Evolutionary conservation across 2,888 invertebrate species (phyloP).

Genomic region (Mamestra brassicae): DNA sequence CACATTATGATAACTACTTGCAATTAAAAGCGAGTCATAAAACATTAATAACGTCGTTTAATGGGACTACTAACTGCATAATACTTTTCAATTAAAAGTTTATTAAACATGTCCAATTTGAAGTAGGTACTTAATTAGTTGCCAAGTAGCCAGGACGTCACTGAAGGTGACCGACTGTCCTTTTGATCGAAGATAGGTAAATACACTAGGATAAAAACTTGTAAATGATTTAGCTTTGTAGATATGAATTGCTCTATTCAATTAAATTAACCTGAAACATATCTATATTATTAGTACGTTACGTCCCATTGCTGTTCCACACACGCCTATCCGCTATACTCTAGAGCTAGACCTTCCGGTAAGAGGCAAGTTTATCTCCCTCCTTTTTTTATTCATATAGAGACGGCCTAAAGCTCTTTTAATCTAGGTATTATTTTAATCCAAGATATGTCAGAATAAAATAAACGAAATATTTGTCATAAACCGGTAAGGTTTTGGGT

Average conservation of each 20-base stretch:
- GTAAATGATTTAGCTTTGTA: not conserved
- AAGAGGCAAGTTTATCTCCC: too few species aligned
- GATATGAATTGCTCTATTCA: not conserved
- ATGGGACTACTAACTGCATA: not conserved
- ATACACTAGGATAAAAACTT: not conserved
- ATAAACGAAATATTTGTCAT: not conserved
- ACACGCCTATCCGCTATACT: too few species aligned
- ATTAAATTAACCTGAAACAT: too few species aligned
- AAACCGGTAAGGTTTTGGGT: not conserved
- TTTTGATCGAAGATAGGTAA: slow-evolving; percentile 27
- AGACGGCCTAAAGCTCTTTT: not conserved
- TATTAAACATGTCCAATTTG: slow-evolving; percentile 12
- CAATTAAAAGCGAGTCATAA: slow-evolving; percentile 15
- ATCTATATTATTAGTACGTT: too few species aligned
- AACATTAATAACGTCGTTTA: slow-evolving; percentile 14
- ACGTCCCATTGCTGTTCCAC: too few species aligned
- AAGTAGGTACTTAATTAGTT: not conserved
- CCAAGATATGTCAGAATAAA: too few species aligned
- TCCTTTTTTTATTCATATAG: too few species aligned
- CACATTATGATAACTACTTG: not conserved
- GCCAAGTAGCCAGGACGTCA: not conserved
- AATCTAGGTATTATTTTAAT: not conserved
- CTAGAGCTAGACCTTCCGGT: too few species aligned
- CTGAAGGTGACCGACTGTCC: slow-evolving; percentile 50
- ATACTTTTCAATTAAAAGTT: slow-evolving; percentile 24